Conservation (phyloP, 2,113 vertebrate genomes). For the Struthidea cinerea region DNA sequence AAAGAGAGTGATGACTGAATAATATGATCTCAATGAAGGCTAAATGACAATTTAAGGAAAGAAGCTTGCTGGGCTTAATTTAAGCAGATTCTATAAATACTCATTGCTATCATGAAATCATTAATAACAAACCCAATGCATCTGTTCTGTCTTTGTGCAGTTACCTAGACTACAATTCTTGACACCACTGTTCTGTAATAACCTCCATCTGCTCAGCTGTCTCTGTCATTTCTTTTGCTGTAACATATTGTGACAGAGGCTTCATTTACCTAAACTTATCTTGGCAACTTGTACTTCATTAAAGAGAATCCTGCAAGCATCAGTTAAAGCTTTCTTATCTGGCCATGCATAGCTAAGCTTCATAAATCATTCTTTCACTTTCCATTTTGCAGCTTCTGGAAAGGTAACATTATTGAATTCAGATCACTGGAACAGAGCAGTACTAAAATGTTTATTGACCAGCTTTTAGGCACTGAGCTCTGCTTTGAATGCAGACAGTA, state of each 20-base stretch:
- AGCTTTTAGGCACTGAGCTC: slow-evolving; percentile 63
- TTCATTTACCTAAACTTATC: slow-evolving; percentile 82
- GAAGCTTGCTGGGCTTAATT: slow-evolving; percentile 55
- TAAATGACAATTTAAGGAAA: slow-evolving; percentile 65
- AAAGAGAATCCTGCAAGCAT: slow-evolving; percentile 76
- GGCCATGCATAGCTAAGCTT: slow-evolving; percentile 73
- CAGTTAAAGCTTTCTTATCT: slow-evolving; percentile 78
- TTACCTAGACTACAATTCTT: slow-evolving; percentile 73
- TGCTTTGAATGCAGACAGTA: slow-evolving; percentile 61
- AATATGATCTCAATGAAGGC: slow-evolving; percentile 1
- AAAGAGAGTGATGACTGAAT: slow-evolving; percentile 35
- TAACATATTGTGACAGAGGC: slow-evolving; percentile 77
- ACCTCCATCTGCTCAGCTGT: slow-evolving; percentile 73
- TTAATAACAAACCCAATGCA: slow-evolving; percentile 68
- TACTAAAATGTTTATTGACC: slow-evolving; percentile 79
- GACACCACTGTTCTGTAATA: slow-evolving; percentile 73
- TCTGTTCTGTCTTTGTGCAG: slow-evolving; percentile 68
- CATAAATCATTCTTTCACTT: slow-evolving; percentile 83
- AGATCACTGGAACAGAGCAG: slow-evolving; percentile 69
- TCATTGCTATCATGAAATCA: slow-evolving; percentile 58
- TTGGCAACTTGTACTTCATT: slow-evolving; percentile 81
- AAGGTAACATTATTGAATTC: slow-evolving; percentile 78
- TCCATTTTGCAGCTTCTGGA: slow-evolving; percentile 72
- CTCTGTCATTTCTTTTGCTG: slow-evolving; percentile 74
- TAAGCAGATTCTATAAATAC: slow-evolving; percentile 63